Evolutionary conservation across 2,888 invertebrate genomes (phyloP), one percentile per base, ranked within the genome.

Genomic region (Phalangium opilio): DNA sequence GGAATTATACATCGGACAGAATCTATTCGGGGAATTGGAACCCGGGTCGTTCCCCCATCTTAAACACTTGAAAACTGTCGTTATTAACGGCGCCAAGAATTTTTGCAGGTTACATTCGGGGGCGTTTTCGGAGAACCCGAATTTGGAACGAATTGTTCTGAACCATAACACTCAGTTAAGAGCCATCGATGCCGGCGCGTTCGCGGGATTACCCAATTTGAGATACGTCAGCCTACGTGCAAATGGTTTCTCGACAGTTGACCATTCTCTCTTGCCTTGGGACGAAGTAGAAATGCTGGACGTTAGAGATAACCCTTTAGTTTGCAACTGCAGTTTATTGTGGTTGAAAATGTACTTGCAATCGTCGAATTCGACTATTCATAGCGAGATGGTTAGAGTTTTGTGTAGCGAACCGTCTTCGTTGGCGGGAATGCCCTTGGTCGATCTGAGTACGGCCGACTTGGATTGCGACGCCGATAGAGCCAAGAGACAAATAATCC

Each of bases 291-390:
- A 77, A 61, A 75, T 75, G 50, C 70, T 87, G 27, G 76, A 79
- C 56, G 72, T 87, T 45, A 81, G 82, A 27, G 83, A 83, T 21
- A 87, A 87, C 68, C 85, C 85, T 1, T 73, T 87, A 53, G 74
- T 77, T 50, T 87, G 87, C 68, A 87, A 87, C 67, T 87, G 87
- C 63, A 85, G 85, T 41, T 68, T 87, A 50, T 72, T 82, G 52
- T 87, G 87, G 87, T 70, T 87, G 19, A 27, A 27, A 8, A 27
- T 27, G 27, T 27, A 27, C 27, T 27, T 27, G 27, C 27, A 27
- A 27, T 27, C 27, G 4, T 27, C 27, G 5, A 27, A 27, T 27
- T 27, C 27, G 5, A 27, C 27, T 8, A 7, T 27, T 27, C 27
- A 27, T 27, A 27, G 27, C 27, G 27, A 52, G 17, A 44, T 44